Base-by-base conservation (phyloP, 1,140 invertebrate genomes). In the Pseudomyrmex flavicornis region DNA sequence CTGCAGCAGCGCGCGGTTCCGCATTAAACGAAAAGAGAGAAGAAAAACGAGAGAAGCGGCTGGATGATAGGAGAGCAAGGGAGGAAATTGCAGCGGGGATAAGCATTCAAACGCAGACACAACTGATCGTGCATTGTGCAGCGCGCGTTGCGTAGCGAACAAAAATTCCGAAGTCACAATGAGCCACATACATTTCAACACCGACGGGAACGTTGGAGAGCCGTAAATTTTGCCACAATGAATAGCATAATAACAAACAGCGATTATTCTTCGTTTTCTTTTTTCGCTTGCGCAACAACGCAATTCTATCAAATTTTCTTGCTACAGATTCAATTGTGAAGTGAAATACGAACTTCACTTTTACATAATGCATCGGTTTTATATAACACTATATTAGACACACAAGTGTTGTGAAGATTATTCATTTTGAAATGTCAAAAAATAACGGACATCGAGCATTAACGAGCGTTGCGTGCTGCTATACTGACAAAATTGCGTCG, bases 361-460 rank as follows among this genome's bases (percentile, higher is more conserved):
- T 79, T 70, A 72, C 59, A 13, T 80, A 80, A 80, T 15, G 15
- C 35, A 35, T 35, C 35, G 5, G 5, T 10, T 77, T 77, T 66
- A 77, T 20, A 52, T 68, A 68, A 77, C 3, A 22, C 48, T 50
- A 15, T 15, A 5, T 48, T 26, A 48, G 20, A 50, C 48, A 35
- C 35, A 35, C 35, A 35, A 35, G 20, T 17, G n/a, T 17, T 35
- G 76, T 22, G 35, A 5, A 20, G 44, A 70, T 80, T 72, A 80
- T 59, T 80, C 76, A 80, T 72, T 59, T 70, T 35, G 50, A 72
- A 80, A 70, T 80, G 76, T 80, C 76, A 70, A 80, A 80, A 80
- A 80, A 22, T 15, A 35, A 65, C 13, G 2, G 50, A 52, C 44
- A 12, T 50, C 54, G 66, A 15, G 10, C 48, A 59, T 46, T 80